Conservation (phyloP, 1,140 invertebrate species). For the Cydia amplana region DNA sequence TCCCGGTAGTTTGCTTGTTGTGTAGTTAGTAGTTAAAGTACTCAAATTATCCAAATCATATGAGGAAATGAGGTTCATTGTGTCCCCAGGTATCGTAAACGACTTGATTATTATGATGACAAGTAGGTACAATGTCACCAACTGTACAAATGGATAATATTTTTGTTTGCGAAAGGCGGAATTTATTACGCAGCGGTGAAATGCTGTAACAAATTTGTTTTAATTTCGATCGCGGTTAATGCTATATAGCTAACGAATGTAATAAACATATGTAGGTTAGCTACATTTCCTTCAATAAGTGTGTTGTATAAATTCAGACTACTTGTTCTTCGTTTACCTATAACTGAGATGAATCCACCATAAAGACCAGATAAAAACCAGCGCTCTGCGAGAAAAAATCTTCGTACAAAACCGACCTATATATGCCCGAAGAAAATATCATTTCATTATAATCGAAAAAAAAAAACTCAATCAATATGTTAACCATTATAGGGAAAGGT, state of each 20-base stretch:
- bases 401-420: too few relatives aligned
- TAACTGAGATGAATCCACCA: too few relatives aligned
- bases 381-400: too few relatives aligned
- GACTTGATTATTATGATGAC: constrained; percentile 16
- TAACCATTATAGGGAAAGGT: too few relatives aligned
- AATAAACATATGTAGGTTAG: not conserved
- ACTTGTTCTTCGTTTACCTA: not conserved
- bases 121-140: not conserved
- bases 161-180: constrained; percentile 19
- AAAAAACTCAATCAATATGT: not conserved
- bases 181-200: constrained; percentile 15
- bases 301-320: not conserved
- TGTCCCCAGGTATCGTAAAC: constrained; percentile 60
- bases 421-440: too few relatives aligned
- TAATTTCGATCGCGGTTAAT: not conserved
- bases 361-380: too few relatives aligned
- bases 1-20: constrained; percentile 43
- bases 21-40: constrained; percentile 39
- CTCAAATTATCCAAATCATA: constrained; percentile 54
- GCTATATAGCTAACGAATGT: not conserved
- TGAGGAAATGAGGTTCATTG: constrained; percentile 55
- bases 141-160: constrained; percentile 18
- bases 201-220: not conserved
- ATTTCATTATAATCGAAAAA: not conserved
- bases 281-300: not conserved